These are phyloP conservation scores for Peromyscus nudipes DNA, from an alignment of 2,797 vertebrate genomes.

Conservation along the genomic window DNA sequence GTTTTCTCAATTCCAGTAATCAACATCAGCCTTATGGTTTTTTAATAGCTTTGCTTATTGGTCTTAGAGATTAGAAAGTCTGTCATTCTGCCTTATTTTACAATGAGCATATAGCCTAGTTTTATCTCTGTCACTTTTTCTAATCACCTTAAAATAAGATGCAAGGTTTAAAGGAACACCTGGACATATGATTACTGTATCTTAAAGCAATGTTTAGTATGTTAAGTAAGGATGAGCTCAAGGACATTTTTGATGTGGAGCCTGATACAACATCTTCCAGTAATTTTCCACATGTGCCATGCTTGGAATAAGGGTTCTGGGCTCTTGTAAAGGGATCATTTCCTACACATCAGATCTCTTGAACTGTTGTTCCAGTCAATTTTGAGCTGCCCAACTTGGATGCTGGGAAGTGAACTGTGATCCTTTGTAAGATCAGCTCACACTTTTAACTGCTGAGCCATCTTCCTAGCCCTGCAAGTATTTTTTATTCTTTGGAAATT, in stretches of 20 bases:
- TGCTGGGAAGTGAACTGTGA: not conserved
- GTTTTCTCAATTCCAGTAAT: not conserved
- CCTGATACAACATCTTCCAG: not conserved
- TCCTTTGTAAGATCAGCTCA: not conserved
- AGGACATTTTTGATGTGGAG: not conserved
- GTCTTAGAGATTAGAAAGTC: not conserved
- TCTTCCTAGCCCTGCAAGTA: not conserved
- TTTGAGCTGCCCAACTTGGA: not conserved
- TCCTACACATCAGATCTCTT: not conserved
- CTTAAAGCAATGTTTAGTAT: not conserved
- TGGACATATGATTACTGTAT: not conserved
- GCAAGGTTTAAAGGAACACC: not conserved
- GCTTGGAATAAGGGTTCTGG: not conserved
- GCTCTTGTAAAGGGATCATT: not conserved
- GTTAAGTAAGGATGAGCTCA: not conserved
- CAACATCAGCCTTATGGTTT: not conserved
- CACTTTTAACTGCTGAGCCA: not conserved
- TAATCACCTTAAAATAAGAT: not conserved
- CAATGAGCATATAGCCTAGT: not conserved
- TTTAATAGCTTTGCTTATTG: not conserved
- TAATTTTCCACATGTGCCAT: not conserved
- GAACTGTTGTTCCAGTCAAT: not conserved
- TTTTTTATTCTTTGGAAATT: not conserved
- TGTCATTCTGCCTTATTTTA: not conserved
- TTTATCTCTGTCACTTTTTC: slow-evolving; percentile 15